Evolutionary conservation across 2,113 vertebrate species (phyloP).

Genomic region (Microtus richardsoni): DNA sequence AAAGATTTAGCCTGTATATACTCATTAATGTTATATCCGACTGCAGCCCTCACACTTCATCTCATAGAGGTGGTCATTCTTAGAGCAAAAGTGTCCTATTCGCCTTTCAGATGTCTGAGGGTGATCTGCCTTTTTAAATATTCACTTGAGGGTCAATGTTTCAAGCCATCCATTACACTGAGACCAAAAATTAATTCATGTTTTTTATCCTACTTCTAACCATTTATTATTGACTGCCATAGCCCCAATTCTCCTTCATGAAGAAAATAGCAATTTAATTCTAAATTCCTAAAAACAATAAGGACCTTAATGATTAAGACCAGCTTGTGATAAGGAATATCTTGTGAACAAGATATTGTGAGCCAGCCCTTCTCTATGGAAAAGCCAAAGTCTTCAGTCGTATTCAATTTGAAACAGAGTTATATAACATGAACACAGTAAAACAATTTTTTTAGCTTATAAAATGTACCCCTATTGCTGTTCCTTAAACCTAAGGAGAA

Average conservation of each 20-base stretch:
- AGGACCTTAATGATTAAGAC: neutral
- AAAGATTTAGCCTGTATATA: neutral
- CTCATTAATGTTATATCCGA: neutral
- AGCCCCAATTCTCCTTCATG: neutral
- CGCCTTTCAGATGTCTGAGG: neutral
- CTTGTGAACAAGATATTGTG: neutral
- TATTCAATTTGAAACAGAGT: neutral
- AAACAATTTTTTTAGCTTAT: neutral
- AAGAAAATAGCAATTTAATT: constrained; percentile 21
- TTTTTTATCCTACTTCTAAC: neutral
- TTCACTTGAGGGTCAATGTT: neutral
- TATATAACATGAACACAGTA: neutral
- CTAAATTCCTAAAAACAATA: neutral
- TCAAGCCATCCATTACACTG: neutral
- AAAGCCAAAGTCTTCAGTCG: neutral
- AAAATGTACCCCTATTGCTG: neutral
- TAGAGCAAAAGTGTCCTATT: neutral
- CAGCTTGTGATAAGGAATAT: neutral
- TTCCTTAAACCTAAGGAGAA: constrained; percentile 37
- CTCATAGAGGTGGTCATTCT: neutral
- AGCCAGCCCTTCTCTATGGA: neutral
- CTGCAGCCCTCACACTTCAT: neutral
- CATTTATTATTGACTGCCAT: neutral
- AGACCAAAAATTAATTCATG: neutral
- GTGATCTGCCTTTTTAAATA: neutral